These are phyloP conservation scores for Cydia strobilella DNA, from an alignment of 1,140 invertebrate genomes.

Conservation along the genomic window DNA sequence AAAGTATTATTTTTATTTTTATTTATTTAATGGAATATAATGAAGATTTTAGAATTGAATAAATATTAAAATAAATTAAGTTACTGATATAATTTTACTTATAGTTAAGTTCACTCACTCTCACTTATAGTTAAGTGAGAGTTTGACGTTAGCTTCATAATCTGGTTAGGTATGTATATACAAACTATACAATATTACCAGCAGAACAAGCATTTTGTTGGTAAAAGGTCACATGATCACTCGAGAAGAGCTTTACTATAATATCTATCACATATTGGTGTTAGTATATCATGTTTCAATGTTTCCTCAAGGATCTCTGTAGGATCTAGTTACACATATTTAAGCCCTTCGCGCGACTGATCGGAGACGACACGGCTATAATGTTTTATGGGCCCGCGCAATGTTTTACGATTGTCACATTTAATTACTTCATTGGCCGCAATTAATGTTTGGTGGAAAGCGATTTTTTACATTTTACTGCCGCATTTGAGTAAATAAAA, in stretches of 20 bases:
- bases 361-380: slow-evolving; percentile 53
- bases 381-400: slow-evolving; percentile 69
- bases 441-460: slow-evolving; percentile 77
- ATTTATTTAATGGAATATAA: too few relatives aligned
- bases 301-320: slow-evolving; percentile 35
- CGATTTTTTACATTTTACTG: slow-evolving; percentile 76
- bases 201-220: neutral
- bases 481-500: slow-evolving; percentile 77
- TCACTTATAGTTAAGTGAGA: too few relatives aligned
- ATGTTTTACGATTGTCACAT: slow-evolving; percentile 79
- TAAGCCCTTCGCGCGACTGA: slow-evolving; percentile 8
- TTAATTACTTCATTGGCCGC: slow-evolving; percentile 78
- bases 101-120: too few relatives aligned
- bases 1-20: too few relatives aligned
- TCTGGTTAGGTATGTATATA: too few relatives aligned
- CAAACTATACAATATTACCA: slow-evolving; percentile 15
- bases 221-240: neutral
- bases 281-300: slow-evolving; percentile 36
- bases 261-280: neutral
- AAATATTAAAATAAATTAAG: too few relatives aligned
- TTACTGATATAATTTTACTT: too few relatives aligned
- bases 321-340: neutral
- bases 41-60: too few relatives aligned
- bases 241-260: neutral
- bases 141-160: too few relatives aligned